Evolutionary conservation across 2,113 vertebrate genomes (phyloP), one percentile per base, ranked within the genome.

Genomic region (Coptodon rendalli): DNA sequence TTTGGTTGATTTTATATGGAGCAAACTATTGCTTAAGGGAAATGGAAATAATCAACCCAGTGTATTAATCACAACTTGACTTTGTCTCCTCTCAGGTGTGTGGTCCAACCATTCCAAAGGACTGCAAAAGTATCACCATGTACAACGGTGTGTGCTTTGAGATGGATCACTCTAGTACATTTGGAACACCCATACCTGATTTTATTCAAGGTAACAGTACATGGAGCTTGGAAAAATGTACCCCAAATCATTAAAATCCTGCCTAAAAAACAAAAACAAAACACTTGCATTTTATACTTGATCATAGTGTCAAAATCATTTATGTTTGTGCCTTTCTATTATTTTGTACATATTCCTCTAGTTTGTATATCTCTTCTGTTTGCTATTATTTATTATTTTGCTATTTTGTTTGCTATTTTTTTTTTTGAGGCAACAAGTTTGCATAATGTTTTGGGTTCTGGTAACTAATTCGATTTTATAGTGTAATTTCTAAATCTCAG

Each of bases 41-140:
- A 7, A 14, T 14, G n/a, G 13, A 48, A 85, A 9, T 48, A 24
- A 36, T 63, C 31, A 63, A 34, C 4, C 13, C 40, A 17, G 3
- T 31, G 14, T 68, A 68, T 68, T 68, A 24, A 61, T 61, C 12
- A 54, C 19, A 53, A 86, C 12, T 16, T 53, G 2, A 38, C 9
- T 7, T 16, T 85, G 7, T 38, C 14, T 29, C 7, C 22, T 59
- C 71, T 87, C 63, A 97, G 96, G 92, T 80, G 5, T 97, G 96
- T 88, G 66, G 66, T 1, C 66, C 66, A 71, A 71, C 66, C 12
- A 71, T 71, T 71, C 66, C 36, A 71, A 71, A 43, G 0, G 66
- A 68, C 36, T 68, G 63, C n/a, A 40, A 40, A 9, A 68, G 36
- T 68, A 40, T 68, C 5, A 68, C 63, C 63, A 68, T 68, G 12